A percentile compares a stretch with the other conserved stretches of the same genome.
phyloP scores from a whole-genome alignment of 2,888 invertebrate species.

The Dione vanillae region DNA sequence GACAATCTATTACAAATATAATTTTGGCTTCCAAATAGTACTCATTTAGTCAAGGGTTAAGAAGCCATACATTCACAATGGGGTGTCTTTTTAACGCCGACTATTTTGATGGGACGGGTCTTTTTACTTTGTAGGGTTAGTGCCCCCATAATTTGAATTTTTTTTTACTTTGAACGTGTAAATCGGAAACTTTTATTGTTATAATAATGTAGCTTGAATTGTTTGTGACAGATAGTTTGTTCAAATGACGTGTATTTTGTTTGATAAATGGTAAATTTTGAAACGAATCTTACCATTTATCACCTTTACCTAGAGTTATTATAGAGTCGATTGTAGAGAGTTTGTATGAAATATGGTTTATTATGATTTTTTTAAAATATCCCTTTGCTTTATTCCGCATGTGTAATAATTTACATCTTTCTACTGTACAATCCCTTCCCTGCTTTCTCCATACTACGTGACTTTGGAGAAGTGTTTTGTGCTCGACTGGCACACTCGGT shows the following conservation, averaged over 20 bases:
- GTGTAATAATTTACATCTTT: no score
- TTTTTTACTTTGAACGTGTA: slow-evolving; percentile 48
- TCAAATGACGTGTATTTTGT: background rate
- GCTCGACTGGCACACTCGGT: no score
- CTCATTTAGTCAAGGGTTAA: slow-evolving; percentile 77
- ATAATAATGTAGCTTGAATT: slow-evolving; percentile 35
- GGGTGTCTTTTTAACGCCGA: slow-evolving; percentile 80
- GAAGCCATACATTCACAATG: slow-evolving; percentile 77
- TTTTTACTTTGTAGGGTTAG: slow-evolving; percentile 71
- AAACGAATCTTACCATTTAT: no score
- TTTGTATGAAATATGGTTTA: no score
- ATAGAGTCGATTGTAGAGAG: no score
- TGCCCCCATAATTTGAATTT: slow-evolving; percentile 48
- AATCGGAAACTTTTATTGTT: slow-evolving; percentile 45
- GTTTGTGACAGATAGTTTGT: slow-evolving; percentile 7
- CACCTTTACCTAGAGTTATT: no score
- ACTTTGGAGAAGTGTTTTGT: no score
- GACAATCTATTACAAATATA: slow-evolving; percentile 65
- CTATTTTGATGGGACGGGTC: slow-evolving; percentile 70
- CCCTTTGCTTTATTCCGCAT: no score
- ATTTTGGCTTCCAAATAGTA: slow-evolving; percentile 75
- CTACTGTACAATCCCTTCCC: no score
- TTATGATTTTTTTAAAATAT: no score
- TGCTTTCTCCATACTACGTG: no score
- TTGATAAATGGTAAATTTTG: slow-evolving; percentile 2